Evolutionary conservation across 2,888 invertebrate species (phyloP), one percentile per base, ranked within the genome.

Genomic region (Cyclophora punctaria): DNA sequence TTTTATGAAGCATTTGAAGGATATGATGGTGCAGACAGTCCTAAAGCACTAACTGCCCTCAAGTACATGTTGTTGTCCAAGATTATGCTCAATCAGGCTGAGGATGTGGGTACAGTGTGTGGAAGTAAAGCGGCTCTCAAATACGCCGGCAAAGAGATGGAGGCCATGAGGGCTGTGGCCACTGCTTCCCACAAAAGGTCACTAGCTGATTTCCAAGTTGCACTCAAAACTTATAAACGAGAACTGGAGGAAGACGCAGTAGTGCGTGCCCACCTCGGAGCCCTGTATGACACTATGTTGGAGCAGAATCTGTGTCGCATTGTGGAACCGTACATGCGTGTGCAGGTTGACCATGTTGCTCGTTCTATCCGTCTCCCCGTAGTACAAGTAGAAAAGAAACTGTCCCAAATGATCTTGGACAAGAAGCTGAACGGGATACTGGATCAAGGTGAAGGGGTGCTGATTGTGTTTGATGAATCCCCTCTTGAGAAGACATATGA

Each of bases 1-100:
- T 99, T 99, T 79, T 99, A 99, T 81, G 99, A 99, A 90, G 98
- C 98, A 7, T 99, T 99, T 82, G 99, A 99, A 89, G 98, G 98
- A 63, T 98, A 97, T 80, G 98, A 98, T 82, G 98, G 97, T 62
- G 95, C 98, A 3, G 97, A 98, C 67, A 94, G 93, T 70, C 92
- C 92, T 3, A 97, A 96, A 80, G 99, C 99, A 2, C 85, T 99
- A 35, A 95, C 94, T 34, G 96, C 98, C n/a, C 89, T 99, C 20
- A 99, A 99, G 80, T 99, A 99, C 85, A 99, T 99, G 99, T 91
- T 99, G 67, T 81, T 99, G 63, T 97, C 98, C 55, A 99, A 99
- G 90, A 99, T 99, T 53, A 99, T 99, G 98, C 88, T 99, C 50
- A 97, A 96, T 67, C 97, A 94, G 59, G 96, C 98, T 0, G 98